phyloP scores from a whole-genome alignment of 2,113 vertebrate genomes.

The Equus przewalskii region DNA sequence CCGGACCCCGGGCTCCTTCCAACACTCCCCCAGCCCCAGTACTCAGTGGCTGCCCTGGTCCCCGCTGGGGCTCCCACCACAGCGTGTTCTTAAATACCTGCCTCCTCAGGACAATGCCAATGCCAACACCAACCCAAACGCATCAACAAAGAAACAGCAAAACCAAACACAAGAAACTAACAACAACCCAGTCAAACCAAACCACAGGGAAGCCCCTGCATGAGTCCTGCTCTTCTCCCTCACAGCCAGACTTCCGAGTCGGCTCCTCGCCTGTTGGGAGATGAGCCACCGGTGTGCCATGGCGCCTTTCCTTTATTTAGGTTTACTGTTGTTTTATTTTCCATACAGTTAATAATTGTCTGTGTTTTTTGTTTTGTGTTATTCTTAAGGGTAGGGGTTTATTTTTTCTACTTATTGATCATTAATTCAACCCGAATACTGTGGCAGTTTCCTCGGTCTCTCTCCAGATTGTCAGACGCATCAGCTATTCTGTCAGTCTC shows the following conservation, averaged over 20 bases:
- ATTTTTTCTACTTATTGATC: no score
- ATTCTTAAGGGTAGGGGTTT: no score
- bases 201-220: background rate
- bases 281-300: background rate
- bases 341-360: no score
- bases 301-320: no score
- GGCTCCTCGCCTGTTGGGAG: background rate
- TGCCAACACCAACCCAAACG: background rate
- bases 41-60: background rate
- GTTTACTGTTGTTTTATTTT: no score
- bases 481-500: no score
- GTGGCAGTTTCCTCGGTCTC: no score
- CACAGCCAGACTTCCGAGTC: background rate
- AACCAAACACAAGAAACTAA: background rate
- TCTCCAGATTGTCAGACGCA: no score
- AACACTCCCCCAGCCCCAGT: rapidly evolving
- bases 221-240: background rate
- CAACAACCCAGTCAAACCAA: background rate
- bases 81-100: background rate
- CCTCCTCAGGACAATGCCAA: background rate
- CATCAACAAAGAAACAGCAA: background rate
- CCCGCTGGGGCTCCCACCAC: background rate
- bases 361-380: no score
- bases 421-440: no score
- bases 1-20: background rate